Base-by-base conservation (phyloP, 2,113 vertebrate genomes). In the Crocuta crocuta region DNA sequence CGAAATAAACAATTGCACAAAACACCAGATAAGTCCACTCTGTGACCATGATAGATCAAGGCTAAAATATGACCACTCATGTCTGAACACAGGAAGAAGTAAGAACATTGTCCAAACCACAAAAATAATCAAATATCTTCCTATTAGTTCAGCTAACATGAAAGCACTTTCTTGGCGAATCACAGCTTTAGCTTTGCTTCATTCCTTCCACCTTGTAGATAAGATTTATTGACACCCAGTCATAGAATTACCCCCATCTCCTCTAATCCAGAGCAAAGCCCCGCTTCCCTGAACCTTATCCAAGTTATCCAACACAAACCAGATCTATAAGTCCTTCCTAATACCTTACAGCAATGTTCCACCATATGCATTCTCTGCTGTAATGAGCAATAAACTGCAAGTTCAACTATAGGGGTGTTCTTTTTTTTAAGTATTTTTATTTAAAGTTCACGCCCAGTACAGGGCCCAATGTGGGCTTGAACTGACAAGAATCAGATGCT, bases 211-310 rank as follows among this genome's bases (percentile, higher is more conserved):
- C 26, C 10, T 45, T 9, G 10, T 12, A 17, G 53, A 15, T 71
- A 82, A 43, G 11, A 48, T 50, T 89, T 87, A 53, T 10, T 92
- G 68, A 73, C 61, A 48, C 11, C 4, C 65, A 89, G 23, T 73
- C 73, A 81, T 9, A 86, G 48, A 65, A 82, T 76, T 26, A 71
- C 2, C 11, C n/a, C 65, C 43, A 45, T 50, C 81, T 97, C 11
- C 43, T 95, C 23, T 73, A 82, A 71, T 87, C 19, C 83, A 96
- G 43, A 92, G 61, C 73, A 95, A 89, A 94, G 35, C 13, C 13
- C n/a, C 78, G 73, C 48, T 55, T 43, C 63, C 48, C 65, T 89
- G 65, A 96, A 70, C 10, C 28, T 78, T 81, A 79, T 13, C 26
- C 16, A 96, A 35, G 66, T 48, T 82, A 90, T 63, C 16, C 24